Base-by-base conservation (phyloP, 2,888 invertebrate species). In the Pristionchus exspectatus region DNA sequence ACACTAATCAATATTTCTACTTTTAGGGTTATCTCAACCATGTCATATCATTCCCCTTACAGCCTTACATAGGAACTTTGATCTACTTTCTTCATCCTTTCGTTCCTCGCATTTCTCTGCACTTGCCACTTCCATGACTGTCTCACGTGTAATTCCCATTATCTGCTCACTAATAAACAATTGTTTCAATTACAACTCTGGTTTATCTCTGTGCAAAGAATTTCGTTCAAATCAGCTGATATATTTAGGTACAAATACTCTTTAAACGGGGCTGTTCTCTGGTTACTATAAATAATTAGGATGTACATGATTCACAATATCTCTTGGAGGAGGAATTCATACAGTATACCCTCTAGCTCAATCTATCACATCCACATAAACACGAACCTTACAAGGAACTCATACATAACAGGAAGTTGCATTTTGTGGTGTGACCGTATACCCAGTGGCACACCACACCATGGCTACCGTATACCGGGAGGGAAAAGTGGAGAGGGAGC, bases 71-170 rank as follows among this genome's bases (percentile, higher is more conserved):
- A 81, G 54, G 50, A 81, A 54, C 50, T 5, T 81, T 54, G 81
- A 81, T 81, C 81, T 81, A 77, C 74, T 77, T 77, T 38, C 1
- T 50, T 16, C 50, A 14, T 81, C 50, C 50, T 81, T 81, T 81
- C 81, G 50, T 74, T 74, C 81, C 44, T n/a, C 50, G 81, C 81
- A 81, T 81, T 81, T 81, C 38, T 77, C 81, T 74, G 50, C 81
- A n/a, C 81, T 81, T 81, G 81, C 81, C 81, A 81, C 81, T 81
- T 81, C 81, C 81, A 81, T 81, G 81, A 50, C 81, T 50, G 14
- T 44, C 27, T 81, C 81, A 81, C 81, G 81, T 81, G 81, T 81
- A 81, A 81, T 54, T 77, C 21, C 21, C 77, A 77, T 77, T 24
- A 33, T 74, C 74, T 74, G 81, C 54, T 81, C 81, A 81, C 24